phyloP scores from a whole-genome alignment of 2,888 invertebrate species.

The Lumbricus terrestris region DNA sequence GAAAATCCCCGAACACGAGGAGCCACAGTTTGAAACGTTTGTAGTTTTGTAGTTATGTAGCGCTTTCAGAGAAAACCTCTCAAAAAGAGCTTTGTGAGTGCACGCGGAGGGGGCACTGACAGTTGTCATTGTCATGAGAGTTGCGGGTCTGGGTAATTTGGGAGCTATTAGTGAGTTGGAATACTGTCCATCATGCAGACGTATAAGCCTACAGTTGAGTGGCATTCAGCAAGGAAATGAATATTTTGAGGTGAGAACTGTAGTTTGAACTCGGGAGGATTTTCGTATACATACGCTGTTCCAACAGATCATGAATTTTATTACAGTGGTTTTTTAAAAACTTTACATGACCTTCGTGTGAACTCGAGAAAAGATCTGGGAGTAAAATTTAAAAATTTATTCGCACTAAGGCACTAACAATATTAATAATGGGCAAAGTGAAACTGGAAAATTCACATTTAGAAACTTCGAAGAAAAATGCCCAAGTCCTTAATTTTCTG shows the following conservation, averaged over 20 bases:
- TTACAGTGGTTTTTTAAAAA: too few relatives aligned
- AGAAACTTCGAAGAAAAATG: too few relatives aligned
- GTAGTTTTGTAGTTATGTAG: too few relatives aligned
- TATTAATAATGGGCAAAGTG: too few relatives aligned
- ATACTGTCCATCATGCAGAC: not conserved
- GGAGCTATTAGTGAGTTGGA: not conserved
- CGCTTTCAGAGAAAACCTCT: not conserved
- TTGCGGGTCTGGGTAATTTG: not conserved
- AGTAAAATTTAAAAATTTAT: too few relatives aligned
- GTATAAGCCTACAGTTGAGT: not conserved
- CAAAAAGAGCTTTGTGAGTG: not conserved
- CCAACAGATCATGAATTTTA: not conserved
- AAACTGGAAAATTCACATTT: too few relatives aligned
- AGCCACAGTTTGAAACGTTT: not conserved
- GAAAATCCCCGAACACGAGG: not conserved
- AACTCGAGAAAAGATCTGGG: too few relatives aligned
- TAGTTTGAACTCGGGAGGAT: too few relatives aligned
- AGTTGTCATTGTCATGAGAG: constrained; percentile 3
- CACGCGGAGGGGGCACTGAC: not conserved
- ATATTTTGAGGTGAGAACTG: not conserved
- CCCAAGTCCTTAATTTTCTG: too few relatives aligned
- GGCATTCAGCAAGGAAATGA: not conserved
- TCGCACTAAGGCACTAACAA: too few relatives aligned
- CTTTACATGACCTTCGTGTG: not conserved
- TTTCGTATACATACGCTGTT: not conserved